Percentiles rank a stretch among this genome's conserved stretches.
phyloP scores from a whole-genome alignment of 2,113 vertebrate genomes.

The Chascanopsetta lugubris region DNA sequence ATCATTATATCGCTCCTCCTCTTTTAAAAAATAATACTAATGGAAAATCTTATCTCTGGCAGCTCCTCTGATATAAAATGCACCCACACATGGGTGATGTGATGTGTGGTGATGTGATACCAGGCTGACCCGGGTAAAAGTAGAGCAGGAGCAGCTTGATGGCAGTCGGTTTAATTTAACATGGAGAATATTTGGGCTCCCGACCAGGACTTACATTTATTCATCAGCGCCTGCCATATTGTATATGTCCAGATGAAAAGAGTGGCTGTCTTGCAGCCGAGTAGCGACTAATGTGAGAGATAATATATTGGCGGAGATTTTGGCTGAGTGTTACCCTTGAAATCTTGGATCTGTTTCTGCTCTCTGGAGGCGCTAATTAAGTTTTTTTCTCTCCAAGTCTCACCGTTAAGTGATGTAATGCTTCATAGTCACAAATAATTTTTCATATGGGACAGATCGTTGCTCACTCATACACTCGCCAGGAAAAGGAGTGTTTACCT shows the following conservation, averaged over 20 bases:
- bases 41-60: slow-evolving; percentile 11
- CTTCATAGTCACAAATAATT: slow-evolving; percentile 66
- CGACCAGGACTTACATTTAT: slow-evolving; percentile 66
- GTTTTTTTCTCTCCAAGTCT: slow-evolving; percentile 30
- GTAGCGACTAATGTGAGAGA: slow-evolving; percentile 64
- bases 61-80: slow-evolving; percentile 25
- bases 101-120: slow-evolving; percentile 35
- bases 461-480: slow-evolving; percentile 48
- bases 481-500: slow-evolving; percentile 47
- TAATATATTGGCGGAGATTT: slow-evolving; percentile 70
- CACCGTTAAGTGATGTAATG: slow-evolving; percentile 69
- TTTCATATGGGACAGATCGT: slow-evolving; percentile 55
- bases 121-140: slow-evolving; percentile 34
- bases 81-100: slow-evolving; percentile 29
- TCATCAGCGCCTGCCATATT: slow-evolving; percentile 66
- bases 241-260: slow-evolving; percentile 66
- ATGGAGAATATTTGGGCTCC: slow-evolving; percentile 59
- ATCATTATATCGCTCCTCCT: neutral
- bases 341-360: slow-evolving; percentile 66
- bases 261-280: slow-evolving; percentile 43
- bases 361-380: slow-evolving; percentile 64
- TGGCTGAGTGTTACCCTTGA: slow-evolving; percentile 64
- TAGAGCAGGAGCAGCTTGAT: slow-evolving; percentile 32
- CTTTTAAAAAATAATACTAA: slow-evolving; percentile 38
- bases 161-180: slow-evolving; percentile 65